Conservation (phyloP, 2,113 vertebrate genomes). For the Columba janthina region DNA sequence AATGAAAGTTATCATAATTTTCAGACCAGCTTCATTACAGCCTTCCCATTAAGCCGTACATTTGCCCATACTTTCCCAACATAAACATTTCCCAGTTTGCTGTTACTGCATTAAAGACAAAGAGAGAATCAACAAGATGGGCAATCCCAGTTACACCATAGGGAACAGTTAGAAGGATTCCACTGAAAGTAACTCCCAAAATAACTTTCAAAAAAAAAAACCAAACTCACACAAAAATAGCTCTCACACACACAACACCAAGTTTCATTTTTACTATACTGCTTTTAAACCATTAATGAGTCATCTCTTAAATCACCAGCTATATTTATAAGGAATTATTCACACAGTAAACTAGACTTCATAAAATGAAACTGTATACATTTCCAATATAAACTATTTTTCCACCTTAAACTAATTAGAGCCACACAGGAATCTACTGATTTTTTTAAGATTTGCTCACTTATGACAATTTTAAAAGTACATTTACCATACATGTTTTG, state of each 20-base stretch:
- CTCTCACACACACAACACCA: not conserved
- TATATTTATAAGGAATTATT: constrained; percentile 55
- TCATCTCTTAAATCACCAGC: constrained; percentile 55
- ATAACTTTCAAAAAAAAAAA: not conserved
- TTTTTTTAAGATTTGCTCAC: not conserved
- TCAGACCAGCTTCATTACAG: not conserved
- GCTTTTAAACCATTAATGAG: constrained; percentile 59
- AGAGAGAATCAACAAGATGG: not conserved
- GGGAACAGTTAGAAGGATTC: not conserved
- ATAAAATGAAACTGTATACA: not conserved
- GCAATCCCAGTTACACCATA: rapidly evolving
- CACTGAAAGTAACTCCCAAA: not conserved
- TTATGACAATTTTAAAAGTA: not conserved
- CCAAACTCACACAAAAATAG: not conserved
- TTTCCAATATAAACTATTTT: not conserved
- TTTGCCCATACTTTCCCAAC: not conserved
- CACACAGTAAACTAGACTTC: constrained; percentile 6
- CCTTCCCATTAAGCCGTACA: not conserved
- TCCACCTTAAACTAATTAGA: not conserved
- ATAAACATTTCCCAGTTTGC: not conserved
- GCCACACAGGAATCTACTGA: not conserved
- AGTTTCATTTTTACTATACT: constrained; percentile 44
- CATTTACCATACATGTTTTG: not conserved
- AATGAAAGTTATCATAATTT: not conserved
- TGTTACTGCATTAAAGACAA: not conserved